Evolutionary conservation across 2,113 vertebrate genomes (phyloP).

Genomic region (Cromileptes altivelis): DNA sequence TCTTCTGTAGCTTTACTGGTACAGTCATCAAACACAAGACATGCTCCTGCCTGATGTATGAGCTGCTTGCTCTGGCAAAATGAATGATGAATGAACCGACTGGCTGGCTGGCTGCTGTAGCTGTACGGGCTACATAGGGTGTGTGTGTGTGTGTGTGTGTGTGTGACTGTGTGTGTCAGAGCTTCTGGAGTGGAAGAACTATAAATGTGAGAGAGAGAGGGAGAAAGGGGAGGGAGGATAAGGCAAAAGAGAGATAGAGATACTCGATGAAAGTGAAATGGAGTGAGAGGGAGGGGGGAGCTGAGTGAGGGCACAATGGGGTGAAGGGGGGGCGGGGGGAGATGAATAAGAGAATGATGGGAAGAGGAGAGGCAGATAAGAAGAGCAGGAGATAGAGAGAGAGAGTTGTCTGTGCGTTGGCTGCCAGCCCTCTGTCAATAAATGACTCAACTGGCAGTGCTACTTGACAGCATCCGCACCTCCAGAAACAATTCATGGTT

Average conservation of each 20-base stretch:
- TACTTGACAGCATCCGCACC: slow-evolving; percentile 89
- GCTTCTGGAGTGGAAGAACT: slow-evolving; percentile 49
- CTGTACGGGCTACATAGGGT: slow-evolving; percentile 36
- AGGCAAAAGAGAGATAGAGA: slow-evolving; percentile 18
- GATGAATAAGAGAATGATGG: slow-evolving; percentile 30
- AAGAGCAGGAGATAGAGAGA: slow-evolving; percentile 37
- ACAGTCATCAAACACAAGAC: slow-evolving; percentile 45
- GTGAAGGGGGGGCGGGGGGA: neutral
- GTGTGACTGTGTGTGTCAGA: slow-evolving; percentile 37
- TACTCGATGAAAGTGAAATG: slow-evolving; percentile 21
- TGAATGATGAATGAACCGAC: slow-evolving; percentile 56
- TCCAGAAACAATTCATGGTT: slow-evolving; percentile 91
- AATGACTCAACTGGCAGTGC: slow-evolving; percentile 89
- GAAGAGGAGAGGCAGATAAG: slow-evolving; percentile 38
- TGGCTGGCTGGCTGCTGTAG: slow-evolving; percentile 49
- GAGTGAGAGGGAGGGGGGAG: slow-evolving; percentile 14
- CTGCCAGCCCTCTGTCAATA: slow-evolving; percentile 88
- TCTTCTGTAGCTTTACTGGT: slow-evolving; percentile 32
- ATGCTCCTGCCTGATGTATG: slow-evolving; percentile 48
- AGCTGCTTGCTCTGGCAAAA: slow-evolving; percentile 39
- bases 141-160: slow-evolving; percentile 35
- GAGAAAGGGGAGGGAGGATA: slow-evolving; percentile 11
- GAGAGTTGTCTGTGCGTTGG: slow-evolving; percentile 76
- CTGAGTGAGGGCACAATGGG: neutral
- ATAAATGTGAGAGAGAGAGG: slow-evolving; percentile 48